A percentile compares a stretch with the other conserved stretches of the same genome.
Evolutionary conservation across 2,888 invertebrate genomes (phyloP).

Genomic region (Callyntrura guangdongensis): DNA sequence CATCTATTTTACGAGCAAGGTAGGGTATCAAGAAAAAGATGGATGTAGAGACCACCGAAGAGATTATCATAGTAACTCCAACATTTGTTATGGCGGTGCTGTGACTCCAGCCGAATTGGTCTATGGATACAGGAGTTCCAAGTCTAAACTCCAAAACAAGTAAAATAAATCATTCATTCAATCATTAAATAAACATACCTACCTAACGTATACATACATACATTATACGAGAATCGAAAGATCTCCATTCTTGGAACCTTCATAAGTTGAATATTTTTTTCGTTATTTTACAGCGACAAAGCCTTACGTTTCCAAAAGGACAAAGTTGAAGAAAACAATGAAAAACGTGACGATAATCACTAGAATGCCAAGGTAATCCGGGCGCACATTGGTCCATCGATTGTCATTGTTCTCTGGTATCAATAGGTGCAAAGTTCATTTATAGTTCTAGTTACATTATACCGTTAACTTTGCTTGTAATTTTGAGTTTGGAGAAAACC

Average conservation of each 20-base stretch:
- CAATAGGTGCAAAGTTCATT: not conserved
- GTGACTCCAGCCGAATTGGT: constrained; percentile 95
- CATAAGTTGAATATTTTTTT: not conserved
- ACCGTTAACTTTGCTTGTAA: not conserved
- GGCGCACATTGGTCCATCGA: constrained; percentile 85
- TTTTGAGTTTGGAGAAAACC: too few relatives aligned
- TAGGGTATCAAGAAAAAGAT: constrained; percentile 90
- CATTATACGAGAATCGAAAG: not conserved
- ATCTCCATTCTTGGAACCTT: not conserved
- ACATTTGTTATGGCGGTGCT: constrained; percentile 92
- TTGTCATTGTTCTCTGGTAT: constrained; percentile 18
- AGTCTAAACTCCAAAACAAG: constrained; percentile 87
- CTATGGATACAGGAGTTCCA: constrained; percentile 93
- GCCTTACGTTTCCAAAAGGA: constrained; percentile 92
- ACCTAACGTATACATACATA: not conserved
- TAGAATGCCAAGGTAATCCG: constrained; percentile 92
- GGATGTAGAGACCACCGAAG: constrained; percentile 91
- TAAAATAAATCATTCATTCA: not conserved
- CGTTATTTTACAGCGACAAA: not conserved
- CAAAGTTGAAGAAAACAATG: constrained; percentile 94
- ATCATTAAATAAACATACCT: not conserved
- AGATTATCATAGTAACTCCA: constrained; percentile 93
- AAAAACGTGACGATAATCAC: constrained; percentile 93
- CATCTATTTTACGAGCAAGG: constrained; percentile 90
- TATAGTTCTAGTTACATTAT: not conserved